Evolutionary conservation across 2,113 vertebrate species (phyloP).

Genomic region (Bettongia penicillata): DNA sequence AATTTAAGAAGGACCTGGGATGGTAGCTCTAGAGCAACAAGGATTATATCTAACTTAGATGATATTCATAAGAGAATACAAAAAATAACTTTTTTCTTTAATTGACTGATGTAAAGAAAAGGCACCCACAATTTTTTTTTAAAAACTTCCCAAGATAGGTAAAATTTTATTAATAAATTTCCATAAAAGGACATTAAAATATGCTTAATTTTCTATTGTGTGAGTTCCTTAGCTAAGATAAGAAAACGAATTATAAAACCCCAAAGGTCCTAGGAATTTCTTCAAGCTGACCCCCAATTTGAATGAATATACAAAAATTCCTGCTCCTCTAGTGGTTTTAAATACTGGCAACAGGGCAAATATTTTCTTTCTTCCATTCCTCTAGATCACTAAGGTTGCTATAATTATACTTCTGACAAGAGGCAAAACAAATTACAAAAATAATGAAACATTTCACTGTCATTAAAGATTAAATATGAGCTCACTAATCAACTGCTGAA

Average conservation of each 20-base stretch:
- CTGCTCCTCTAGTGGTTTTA: not conserved
- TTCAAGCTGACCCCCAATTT: constrained; percentile 42
- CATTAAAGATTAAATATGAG: constrained; percentile 77
- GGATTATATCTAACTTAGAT: constrained; percentile 19
- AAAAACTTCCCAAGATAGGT: constrained; percentile 37
- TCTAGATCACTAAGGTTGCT: constrained; percentile 32
- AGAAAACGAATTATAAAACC: constrained; percentile 46
- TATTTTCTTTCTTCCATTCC: constrained; percentile 1
- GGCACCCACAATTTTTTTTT: constrained; percentile 30
- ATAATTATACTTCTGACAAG: constrained; percentile 52
- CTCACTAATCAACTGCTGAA: constrained; percentile 67
- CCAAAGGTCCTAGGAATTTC: constrained; percentile 19
- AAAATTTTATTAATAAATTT: constrained; percentile 67
- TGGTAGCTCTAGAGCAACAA: not conserved
- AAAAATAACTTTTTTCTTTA: not conserved
- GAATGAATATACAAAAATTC: not conserved
- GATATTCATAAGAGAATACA: constrained; percentile 9
- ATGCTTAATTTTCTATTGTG: not conserved
- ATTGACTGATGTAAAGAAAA: constrained; percentile 3
- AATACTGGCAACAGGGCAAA: not conserved
- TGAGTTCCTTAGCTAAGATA: constrained; percentile 5
- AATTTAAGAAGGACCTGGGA: not conserved
- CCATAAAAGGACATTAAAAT: constrained; percentile 33
- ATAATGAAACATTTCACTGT: constrained; percentile 64
- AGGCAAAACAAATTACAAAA: constrained; percentile 60